A percentile compares a stretch with the other conserved stretches of the same genome.
These are phyloP conservation scores for Harpalus rubripes DNA, from an alignment of 2,888 invertebrate species.

Conservation along the genomic window DNA sequence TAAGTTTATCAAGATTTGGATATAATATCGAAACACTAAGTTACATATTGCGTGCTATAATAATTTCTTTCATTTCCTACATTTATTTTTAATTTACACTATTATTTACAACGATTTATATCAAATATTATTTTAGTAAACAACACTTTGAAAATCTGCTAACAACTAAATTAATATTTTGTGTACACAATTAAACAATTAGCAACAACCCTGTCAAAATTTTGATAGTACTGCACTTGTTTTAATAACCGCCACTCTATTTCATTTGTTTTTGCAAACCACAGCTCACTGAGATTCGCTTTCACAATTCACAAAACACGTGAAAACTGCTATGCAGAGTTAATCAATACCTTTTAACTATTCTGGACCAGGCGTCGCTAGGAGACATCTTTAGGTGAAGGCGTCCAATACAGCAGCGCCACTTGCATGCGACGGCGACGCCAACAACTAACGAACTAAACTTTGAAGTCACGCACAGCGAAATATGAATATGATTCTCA, in stretches of 20 bases:
- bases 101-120: conserved; percentile 9
- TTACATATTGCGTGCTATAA: conserved; percentile 35
- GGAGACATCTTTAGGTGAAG: conserved; percentile 50
- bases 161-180: conserved; percentile 7
- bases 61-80: neutral
- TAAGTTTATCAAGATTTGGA: neutral
- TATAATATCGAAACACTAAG: conserved; percentile 12
- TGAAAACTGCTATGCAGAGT: neutral
- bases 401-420: conserved; percentile 49
- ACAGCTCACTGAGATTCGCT: conserved; percentile 21
- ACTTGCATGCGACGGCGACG: conserved; percentile 1
- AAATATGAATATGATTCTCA: conserved; percentile 18
- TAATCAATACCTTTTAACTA: conserved; percentile 68
- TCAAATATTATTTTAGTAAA: neutral
- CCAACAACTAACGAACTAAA: conserved; percentile 23
- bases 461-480: conserved; percentile 4
- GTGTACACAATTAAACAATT: conserved; percentile 5
- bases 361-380: conserved; percentile 67
- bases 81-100: conserved; percentile 17
- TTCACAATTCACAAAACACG: neutral
- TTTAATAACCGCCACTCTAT: neutral
- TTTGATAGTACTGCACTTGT: conserved; percentile 1
- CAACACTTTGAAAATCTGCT: no score
- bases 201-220: neutral
- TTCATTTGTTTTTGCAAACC: conserved; percentile 20